Conservation (phyloP, 2,888 invertebrate genomes). For the Biston stratarius region DNA sequence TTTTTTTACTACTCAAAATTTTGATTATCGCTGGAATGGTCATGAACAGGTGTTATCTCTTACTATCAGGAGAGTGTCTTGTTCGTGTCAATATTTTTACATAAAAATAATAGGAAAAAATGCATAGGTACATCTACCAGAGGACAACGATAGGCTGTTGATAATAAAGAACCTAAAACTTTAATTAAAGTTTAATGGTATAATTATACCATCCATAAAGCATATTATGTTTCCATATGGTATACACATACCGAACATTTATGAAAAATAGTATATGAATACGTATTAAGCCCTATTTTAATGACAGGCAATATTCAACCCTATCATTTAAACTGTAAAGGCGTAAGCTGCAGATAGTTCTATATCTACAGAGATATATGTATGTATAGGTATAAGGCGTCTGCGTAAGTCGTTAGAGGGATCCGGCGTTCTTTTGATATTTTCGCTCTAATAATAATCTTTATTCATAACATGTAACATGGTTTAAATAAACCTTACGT, state of each 20-base stretch:
- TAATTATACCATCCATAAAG: conserved; percentile 50
- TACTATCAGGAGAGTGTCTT: no score
- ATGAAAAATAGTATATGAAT: conserved; percentile 70
- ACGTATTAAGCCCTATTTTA: conserved; percentile 64
- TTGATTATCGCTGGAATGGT: no score
- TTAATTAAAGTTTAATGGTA: no score
- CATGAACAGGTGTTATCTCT: no score
- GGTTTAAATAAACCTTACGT: conserved; percentile 35
- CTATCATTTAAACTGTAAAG: conserved; percentile 49
- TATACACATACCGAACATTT: conserved; percentile 73
- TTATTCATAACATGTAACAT: conserved; percentile 44
- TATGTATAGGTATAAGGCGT: no score
- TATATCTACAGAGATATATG: conserved; percentile 59
- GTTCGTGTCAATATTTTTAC: no score
- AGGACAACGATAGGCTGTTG: no score
- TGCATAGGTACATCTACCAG: no score
- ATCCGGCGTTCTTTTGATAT: conserved; percentile 66
- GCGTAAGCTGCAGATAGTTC: conserved; percentile 28
- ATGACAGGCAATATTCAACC: conserved; percentile 51
- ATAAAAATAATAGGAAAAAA: no score
- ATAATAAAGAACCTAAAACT: no score
- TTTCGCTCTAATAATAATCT: conserved; percentile 59
- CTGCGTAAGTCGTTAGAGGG: conserved; percentile 66
- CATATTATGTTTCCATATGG: conserved; percentile 60
- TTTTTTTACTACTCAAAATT: no score